Conservation (phyloP, 2,888 invertebrate species). For the Allacma fusca region DNA sequence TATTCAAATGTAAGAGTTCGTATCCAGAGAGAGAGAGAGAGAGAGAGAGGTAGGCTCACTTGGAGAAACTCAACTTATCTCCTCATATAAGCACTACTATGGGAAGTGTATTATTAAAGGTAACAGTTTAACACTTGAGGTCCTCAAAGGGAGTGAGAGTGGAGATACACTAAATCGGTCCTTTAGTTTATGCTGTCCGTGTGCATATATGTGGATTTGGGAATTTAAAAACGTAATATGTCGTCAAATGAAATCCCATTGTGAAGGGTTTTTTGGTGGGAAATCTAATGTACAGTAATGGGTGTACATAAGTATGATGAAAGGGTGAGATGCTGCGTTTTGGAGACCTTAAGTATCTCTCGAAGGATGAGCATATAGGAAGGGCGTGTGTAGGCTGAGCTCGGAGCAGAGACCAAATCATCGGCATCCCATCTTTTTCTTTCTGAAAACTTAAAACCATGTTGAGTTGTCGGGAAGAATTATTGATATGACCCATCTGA, state of each 20-base stretch:
- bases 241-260: constrained; percentile 11
- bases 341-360: too few relatives aligned
- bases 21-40: too few relatives aligned
- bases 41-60: too few relatives aligned
- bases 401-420: constrained; percentile 31
- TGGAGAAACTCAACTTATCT: too few relatives aligned
- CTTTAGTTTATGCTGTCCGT: too few relatives aligned
- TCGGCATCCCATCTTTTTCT: constrained; percentile 42
- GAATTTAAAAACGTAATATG: constrained; percentile 6
- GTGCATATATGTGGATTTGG: not conserved
- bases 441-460: constrained; percentile 46
- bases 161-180: too few relatives aligned
- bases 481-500: constrained; percentile 48
- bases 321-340: too few relatives aligned
- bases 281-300: too few relatives aligned
- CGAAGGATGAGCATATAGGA: not conserved
- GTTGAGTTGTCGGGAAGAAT: constrained; percentile 48
- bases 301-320: too few relatives aligned
- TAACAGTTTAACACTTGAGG: constrained; percentile 11
- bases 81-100: too few relatives aligned
- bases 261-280: not conserved
- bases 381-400: constrained; percentile 1
- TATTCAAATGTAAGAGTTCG: constrained; percentile 17
- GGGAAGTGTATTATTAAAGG: not conserved
- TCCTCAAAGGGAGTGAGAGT: too few relatives aligned